Conservation (phyloP, 2,797 vertebrate species). For the Numenius phaeopus region DNA sequence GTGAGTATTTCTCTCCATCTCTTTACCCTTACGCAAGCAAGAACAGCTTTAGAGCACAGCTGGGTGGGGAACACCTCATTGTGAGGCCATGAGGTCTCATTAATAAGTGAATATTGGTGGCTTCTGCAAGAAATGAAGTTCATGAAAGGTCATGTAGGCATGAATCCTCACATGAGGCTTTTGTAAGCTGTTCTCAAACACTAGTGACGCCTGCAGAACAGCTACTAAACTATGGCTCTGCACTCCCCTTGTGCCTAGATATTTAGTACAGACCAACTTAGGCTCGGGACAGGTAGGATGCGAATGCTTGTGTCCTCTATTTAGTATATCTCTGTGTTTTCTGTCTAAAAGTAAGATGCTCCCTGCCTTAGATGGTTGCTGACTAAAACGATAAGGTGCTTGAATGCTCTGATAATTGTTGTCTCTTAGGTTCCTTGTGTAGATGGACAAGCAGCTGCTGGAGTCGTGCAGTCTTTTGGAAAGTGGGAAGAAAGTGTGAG, state of each 20-base stretch:
- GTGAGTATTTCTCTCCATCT: not conserved
- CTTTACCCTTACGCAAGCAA: not conserved
- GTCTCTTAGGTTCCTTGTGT: not conserved
- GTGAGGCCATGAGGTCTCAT: not conserved
- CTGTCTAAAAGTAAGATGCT: not conserved
- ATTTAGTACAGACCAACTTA: not conserved
- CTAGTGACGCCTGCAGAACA: accelerated
- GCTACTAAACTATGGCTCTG: not conserved
- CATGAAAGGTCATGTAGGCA: not conserved
- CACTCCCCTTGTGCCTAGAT: not conserved
- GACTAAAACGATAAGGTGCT: not conserved
- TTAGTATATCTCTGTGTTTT: not conserved
- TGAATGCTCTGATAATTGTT: not conserved
- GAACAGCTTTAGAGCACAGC: not conserved
- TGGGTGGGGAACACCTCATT: not conserved
- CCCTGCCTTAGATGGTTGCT: not conserved
- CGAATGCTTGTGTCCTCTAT: not conserved
- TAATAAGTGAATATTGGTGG: not conserved
- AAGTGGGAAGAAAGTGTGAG: not conserved
- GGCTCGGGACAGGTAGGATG: not conserved
- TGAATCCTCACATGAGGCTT: not conserved
- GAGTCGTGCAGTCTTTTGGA: not conserved
- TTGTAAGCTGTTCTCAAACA: not conserved
- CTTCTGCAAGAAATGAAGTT: not conserved
- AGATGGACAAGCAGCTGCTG: not conserved